phyloP scores from a whole-genome alignment of 2,797 vertebrate species.

The Luscinia megarhynchos region DNA sequence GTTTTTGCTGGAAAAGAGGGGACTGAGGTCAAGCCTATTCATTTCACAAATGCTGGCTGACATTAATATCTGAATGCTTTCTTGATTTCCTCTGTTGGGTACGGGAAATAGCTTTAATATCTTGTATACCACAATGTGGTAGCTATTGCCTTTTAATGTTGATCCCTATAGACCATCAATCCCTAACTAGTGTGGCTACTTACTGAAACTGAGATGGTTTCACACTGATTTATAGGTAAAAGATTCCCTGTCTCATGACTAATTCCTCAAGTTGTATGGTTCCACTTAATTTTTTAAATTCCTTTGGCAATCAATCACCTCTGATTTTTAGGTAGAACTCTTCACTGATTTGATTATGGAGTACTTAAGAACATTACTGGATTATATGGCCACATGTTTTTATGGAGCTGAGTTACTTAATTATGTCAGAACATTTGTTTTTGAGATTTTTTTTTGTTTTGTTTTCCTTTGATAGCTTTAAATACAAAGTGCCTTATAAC shows the following conservation, averaged over 20 bases:
- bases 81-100: conserved; percentile 40
- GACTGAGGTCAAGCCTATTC: conserved; percentile 41
- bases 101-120: conserved; percentile 45
- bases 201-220: conserved; percentile 35
- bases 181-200: conserved; percentile 13
- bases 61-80: conserved; percentile 27
- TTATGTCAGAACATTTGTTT: background rate
- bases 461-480: conserved; percentile 21
- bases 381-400: background rate
- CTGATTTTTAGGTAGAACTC: background rate
- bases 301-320: background rate
- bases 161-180: conserved; percentile 51
- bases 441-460: background rate
- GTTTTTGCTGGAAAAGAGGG: background rate
- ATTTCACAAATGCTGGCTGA: conserved; percentile 29
- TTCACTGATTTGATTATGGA: background rate
- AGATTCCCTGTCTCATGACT: background rate
- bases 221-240: conserved; percentile 37
- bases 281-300: background rate
- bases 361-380: background rate
- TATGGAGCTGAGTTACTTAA: background rate
- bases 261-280: background rate
- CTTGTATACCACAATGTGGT: conserved; percentile 46
- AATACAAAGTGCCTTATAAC: background rate
- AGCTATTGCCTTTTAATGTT: conserved; percentile 49